A percentile compares a stretch with the other conserved stretches of the same genome.
phyloP scores from a whole-genome alignment of 2,113 vertebrate species.

The Anhinga rufa region DNA sequence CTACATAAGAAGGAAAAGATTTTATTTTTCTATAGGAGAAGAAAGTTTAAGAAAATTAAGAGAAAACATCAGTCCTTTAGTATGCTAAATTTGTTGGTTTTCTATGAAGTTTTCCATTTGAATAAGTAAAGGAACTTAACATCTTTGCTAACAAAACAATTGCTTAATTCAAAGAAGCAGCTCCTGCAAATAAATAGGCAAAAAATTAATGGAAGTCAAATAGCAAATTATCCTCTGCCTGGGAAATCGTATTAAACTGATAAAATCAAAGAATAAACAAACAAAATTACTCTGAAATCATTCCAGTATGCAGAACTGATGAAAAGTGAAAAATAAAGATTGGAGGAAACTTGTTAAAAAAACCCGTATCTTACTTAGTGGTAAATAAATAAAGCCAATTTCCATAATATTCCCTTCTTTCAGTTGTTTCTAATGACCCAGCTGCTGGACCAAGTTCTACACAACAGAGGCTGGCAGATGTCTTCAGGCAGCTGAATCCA shows the following conservation, averaged over 20 bases:
- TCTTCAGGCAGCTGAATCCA: constrained; percentile 39
- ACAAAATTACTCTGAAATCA: neutral
- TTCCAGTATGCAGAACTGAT: neutral
- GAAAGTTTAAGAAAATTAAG: neutral
- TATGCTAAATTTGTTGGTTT: neutral
- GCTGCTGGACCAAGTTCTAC: neutral
- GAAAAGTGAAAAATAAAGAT: neutral
- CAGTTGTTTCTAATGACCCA: constrained; percentile 4
- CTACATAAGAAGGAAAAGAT: neutral
- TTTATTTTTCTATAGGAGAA: neutral
- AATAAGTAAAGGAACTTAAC: neutral
- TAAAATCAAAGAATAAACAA: neutral
- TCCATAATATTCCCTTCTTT: neutral
- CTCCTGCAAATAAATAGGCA: neutral
- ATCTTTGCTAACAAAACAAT: neutral
- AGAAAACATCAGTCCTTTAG: neutral
- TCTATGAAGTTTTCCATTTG: neutral
- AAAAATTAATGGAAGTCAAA: neutral
- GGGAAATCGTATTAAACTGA: neutral
- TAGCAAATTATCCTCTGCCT: neutral
- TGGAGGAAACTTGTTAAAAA: neutral
- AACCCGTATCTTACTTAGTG: neutral
- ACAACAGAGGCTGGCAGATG: neutral
- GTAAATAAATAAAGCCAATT: neutral
- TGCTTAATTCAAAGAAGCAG: neutral